These are phyloP conservation scores for Drosophila azteca DNA, from an alignment of 1,140 invertebrate species.

Conservation along the genomic window DNA sequence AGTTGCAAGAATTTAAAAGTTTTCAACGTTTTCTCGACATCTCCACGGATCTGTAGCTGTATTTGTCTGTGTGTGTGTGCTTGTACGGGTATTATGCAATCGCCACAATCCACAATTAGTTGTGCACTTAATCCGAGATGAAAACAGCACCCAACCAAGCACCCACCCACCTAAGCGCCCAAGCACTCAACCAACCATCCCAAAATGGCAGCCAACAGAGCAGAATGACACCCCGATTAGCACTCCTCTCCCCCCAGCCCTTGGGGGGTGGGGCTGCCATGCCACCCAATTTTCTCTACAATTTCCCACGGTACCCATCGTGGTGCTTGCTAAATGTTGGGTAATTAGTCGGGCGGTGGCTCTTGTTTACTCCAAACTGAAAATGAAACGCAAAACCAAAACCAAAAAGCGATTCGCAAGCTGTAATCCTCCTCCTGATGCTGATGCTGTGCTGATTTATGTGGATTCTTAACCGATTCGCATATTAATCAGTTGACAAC, in stretches of 20 bases:
- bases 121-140: conserved; percentile 52
- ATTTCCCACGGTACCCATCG: conserved; percentile 12
- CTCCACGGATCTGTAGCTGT: conserved; percentile 9
- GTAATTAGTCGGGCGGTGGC: conserved; percentile 25
- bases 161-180: not conserved
- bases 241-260: not conserved
- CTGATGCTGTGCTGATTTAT: conserved; percentile 12
- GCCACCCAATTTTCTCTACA: conserved; percentile 15
- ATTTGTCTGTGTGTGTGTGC: conserved; percentile 16
- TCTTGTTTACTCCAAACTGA: conserved; percentile 18
- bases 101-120: conserved; percentile 54
- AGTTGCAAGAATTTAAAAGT: conserved; percentile 52
- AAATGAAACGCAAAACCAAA: conserved; percentile 4
- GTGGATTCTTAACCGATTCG: conserved; percentile 1
- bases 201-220: conserved; percentile 14
- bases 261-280: conserved; percentile 8
- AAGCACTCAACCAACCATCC: not conserved
- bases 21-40: conserved; percentile 48
- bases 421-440: not conserved
- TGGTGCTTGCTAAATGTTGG: not conserved
- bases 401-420: conserved; percentile 2
- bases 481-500: conserved; percentile 26
- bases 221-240: conserved; percentile 38
- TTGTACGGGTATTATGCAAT: conserved; percentile 31
- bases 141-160: conserved; percentile 18